A percentile compares a stretch with the other conserved stretches of the same genome.
Evolutionary conservation across 2,888 invertebrate species (phyloP).

Genomic region (Tipula confusa): DNA sequence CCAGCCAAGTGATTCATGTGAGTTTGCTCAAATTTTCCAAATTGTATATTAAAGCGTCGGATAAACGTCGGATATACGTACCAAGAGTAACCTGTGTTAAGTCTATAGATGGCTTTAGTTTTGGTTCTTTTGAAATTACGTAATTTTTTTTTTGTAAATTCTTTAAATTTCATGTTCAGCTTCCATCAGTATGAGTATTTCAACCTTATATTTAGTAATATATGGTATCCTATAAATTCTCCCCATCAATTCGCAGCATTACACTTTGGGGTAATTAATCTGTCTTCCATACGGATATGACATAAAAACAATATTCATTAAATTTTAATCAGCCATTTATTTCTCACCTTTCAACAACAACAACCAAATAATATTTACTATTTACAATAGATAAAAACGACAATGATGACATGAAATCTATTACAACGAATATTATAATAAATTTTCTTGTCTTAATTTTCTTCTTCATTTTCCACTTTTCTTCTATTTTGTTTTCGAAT

Average conservation of each 20-base stretch:
- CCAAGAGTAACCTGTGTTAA: no score
- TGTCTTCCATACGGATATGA: background rate
- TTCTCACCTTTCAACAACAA: background rate
- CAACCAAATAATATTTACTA: background rate
- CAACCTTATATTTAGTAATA: no score
- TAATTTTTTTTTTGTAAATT: no score
- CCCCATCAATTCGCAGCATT: background rate
- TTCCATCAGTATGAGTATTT: no score
- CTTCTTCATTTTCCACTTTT: background rate
- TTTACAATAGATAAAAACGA: conserved; percentile 13
- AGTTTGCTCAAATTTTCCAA: no score
- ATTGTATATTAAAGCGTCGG: no score
- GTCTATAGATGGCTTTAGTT: no score
- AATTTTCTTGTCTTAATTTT: conserved; percentile 12
- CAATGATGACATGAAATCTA: conserved; percentile 1
- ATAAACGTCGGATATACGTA: no score
- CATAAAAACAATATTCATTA: background rate
- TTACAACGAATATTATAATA: background rate
- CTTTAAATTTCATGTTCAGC: no score
- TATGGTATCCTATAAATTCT: background rate
- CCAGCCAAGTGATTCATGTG: no score
- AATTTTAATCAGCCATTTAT: conserved; percentile 3
- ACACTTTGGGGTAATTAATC: background rate
- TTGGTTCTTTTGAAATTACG: no score
- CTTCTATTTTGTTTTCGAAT: background rate